These are phyloP conservation scores for Chrysocyon brachyurus DNA, from an alignment of 2,797 vertebrate species.

Conservation along the genomic window DNA sequence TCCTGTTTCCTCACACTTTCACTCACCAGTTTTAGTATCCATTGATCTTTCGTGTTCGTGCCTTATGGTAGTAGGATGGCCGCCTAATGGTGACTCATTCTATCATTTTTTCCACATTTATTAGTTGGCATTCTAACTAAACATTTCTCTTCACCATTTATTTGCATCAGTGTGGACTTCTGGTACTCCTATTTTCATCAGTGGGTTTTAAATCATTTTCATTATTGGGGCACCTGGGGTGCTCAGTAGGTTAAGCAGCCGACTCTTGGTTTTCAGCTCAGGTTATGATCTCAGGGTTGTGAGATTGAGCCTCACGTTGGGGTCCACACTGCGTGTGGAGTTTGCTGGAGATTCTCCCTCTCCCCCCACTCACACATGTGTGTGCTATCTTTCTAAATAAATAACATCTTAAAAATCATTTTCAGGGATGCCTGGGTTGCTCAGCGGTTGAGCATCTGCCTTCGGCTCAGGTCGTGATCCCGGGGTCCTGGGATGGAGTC, in stretches of 20 bases:
- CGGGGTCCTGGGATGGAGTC: too few species aligned
- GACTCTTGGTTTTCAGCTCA: not conserved
- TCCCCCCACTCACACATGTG: not conserved
- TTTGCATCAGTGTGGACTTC: not conserved
- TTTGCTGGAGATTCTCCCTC: not conserved
- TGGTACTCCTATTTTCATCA: not conserved
- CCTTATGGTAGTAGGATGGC: not conserved
- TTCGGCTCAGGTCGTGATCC: too few species aligned
- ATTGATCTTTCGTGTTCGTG: slow-evolving; percentile 29
- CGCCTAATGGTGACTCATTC: not conserved
- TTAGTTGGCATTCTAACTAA: not conserved
- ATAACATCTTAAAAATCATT: not conserved
- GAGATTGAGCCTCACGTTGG: not conserved
- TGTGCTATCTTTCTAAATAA: not conserved
- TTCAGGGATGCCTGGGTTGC: not conserved
- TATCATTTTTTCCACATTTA: not conserved
- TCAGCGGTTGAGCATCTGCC: too few species aligned
- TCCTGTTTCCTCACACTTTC: not conserved
- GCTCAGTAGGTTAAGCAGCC: not conserved
- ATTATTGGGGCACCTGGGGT: not conserved
- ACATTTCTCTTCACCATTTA: slow-evolving; percentile 1
- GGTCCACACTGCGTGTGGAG: not conserved
- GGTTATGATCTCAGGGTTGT: not conserved
- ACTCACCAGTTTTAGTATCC: not conserved
- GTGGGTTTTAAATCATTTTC: slow-evolving; percentile 41